Percentiles rank a stretch among this genome's conserved stretches.
Conservation (phyloP, 2,113 vertebrate genomes). For the Oryzias woworae region DNA sequence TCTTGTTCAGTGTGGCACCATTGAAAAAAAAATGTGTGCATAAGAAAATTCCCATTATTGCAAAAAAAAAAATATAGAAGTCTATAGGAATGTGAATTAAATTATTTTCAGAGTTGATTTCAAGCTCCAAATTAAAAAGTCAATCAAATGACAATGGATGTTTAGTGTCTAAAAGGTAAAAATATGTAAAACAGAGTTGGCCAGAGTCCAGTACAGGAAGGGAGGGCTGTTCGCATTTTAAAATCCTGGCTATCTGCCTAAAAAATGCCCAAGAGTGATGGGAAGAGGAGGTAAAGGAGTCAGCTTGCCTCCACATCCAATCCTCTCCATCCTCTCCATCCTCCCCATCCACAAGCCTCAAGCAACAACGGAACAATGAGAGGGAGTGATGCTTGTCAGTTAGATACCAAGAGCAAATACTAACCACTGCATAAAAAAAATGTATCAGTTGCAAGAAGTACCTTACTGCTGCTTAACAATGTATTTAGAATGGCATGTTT, state of each 20-base stretch:
- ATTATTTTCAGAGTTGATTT: background rate
- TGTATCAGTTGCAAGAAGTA: conserved; percentile 38
- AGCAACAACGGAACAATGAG: conserved; percentile 70
- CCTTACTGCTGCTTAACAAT: conserved; percentile 5
- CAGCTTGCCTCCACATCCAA: conserved; percentile 23
- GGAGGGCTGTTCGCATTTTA: conserved; percentile 43
- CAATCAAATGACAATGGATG: background rate
- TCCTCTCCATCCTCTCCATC: conserved; percentile 5
- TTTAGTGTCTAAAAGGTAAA: conserved; percentile 4
- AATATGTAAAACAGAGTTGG: conserved; percentile 18
- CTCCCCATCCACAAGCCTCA: conserved; percentile 39
- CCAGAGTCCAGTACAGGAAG: conserved; percentile 28
- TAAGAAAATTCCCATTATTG: too few relatives aligned
- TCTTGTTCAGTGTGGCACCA: too few relatives aligned
- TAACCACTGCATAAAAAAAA: conserved; percentile 59
- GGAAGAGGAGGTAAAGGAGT: conserved; percentile 49
- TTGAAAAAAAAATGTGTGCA: too few relatives aligned
- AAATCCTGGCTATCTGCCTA: conserved; percentile 72
- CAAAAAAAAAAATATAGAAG: too few relatives aligned
- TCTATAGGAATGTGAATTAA: background rate
- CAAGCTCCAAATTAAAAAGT: background rate
- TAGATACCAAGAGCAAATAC: conserved; percentile 37
- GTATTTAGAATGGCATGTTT: background rate
- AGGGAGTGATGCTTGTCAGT: conserved; percentile 47
- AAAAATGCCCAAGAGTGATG: conserved; percentile 66